Percentiles rank a stretch among this genome's conserved stretches.
These are phyloP conservation scores for Poeciliopsis occidentalis DNA, from an alignment of 2,113 vertebrate genomes.

Conservation along the genomic window DNA sequence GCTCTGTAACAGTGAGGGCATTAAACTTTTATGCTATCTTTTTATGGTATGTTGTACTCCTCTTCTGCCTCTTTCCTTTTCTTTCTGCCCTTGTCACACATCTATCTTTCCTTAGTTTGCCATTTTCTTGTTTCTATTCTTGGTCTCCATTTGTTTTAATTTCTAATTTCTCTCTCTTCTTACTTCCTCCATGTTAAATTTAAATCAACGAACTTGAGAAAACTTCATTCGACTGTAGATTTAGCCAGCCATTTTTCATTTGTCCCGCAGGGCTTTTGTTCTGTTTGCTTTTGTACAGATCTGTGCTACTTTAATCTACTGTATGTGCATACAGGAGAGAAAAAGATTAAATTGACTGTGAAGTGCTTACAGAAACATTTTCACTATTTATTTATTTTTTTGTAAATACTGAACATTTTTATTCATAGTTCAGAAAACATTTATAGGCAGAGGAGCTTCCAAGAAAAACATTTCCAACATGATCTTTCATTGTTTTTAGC, in stretches of 20 bases:
- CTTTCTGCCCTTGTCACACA: neutral
- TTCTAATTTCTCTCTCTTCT: neutral
- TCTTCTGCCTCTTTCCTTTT: neutral
- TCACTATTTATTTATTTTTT: neutral
- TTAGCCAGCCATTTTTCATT: conserved; percentile 57
- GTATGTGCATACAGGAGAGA: neutral
- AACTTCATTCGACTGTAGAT: conserved; percentile 58
- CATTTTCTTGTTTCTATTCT: conserved; percentile 4
- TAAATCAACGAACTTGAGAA: conserved; percentile 49
- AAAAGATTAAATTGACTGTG: conserved; percentile 17
- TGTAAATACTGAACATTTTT: neutral
- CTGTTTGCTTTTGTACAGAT: conserved; percentile 52
- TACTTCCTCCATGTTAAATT: too few species aligned
- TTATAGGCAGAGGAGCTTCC: neutral
- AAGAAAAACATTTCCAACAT: too few species aligned
- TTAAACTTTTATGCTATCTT: conserved; percentile 72
- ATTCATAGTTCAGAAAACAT: conserved; percentile 5
- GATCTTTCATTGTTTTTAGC: too few species aligned
- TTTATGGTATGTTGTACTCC: conserved; percentile 31
- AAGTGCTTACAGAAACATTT: conserved; percentile 18
- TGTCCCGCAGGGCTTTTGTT: conserved; percentile 45
- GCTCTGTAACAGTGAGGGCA: conserved; percentile 53
- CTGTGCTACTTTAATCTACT: neutral
- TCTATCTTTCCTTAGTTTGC: neutral
- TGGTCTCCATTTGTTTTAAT: neutral